Evolutionary conservation across 2,888 invertebrate species (phyloP), one percentile per base, ranked within the genome.

Genomic region (Acleris literana): DNA sequence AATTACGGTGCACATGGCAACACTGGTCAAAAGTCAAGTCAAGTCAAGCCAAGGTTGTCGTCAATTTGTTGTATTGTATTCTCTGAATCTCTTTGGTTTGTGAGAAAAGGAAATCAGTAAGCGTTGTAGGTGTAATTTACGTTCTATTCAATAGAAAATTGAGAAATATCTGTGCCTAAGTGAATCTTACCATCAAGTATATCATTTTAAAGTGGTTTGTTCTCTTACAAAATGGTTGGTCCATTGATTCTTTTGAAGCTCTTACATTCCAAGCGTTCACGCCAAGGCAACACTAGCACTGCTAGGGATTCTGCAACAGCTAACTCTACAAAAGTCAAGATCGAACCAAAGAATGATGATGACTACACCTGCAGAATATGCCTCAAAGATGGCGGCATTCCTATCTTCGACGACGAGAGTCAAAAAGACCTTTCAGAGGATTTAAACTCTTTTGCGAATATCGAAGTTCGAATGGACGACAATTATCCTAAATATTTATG

Each of bases 401-500:
- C 86, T 17, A 90, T 92, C 58, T 85, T 76, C 58, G 83, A 82
- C 3, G 72, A 73, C 11, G 70, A 74, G 5, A 53, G 60, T 1
- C 49, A 60, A 1, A 75, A 80, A 54, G 79, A 88, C 60, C 69
- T 88, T 48, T 73, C 85, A 1, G 80, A 83, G 55, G 79, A 78
- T 0, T 64, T 92, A 29, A 75, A 69, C 18, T 71, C 62, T 20
- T 82, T 91, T 60, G 84, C 79, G 22, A 86, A 80, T 13, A 80
- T 91, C 66, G 77, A 83, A 58, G 72, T 90, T 1, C 75, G 70
- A 11, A 49, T 63, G 43, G 80, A 84, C 56, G 92, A 92, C 70
- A 68, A 74, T 0, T 82, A 82, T 69, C 88, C 91, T 0, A 90
- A 91, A 76, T 82, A 75, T 63, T 68, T 92, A 25, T 92, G 92